Conservation (phyloP, 2,113 vertebrate genomes). For the Anser cygnoides region DNA sequence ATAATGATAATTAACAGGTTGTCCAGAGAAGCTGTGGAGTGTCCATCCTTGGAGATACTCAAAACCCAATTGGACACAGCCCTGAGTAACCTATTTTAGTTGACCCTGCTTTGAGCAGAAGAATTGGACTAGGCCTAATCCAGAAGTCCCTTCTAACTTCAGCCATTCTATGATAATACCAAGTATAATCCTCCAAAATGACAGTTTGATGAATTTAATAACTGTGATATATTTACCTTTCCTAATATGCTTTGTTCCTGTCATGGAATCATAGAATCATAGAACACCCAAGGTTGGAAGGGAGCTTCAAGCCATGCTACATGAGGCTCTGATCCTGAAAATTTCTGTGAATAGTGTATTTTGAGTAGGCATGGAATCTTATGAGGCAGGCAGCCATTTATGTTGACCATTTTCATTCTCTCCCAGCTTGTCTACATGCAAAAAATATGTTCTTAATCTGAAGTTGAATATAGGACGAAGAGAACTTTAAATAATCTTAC, state of each 20-base stretch:
- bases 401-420: background rate
- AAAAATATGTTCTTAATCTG: background rate
- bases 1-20: background rate
- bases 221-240: background rate
- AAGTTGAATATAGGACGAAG: background rate
- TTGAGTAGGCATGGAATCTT: background rate
- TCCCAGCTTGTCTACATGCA: background rate
- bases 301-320: fast-evolving
- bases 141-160: background rate
- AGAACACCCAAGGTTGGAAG: too few species aligned
- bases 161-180: background rate
- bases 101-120: background rate
- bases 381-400: background rate
- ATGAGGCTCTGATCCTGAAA: background rate
- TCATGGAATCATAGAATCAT: too few species aligned
- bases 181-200: background rate
- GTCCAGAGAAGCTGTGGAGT: background rate
- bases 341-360: background rate
- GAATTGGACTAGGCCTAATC: background rate
- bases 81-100: background rate
- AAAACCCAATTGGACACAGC: background rate
- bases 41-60: background rate
- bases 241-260: background rate
- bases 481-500: background rate
- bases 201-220: background rate